A percentile compares a stretch with the other conserved stretches of the same genome.
These are phyloP conservation scores for Stenopsyche tienmushanensis DNA, from an alignment of 1,140 invertebrate species.

Conservation along the genomic window DNA sequence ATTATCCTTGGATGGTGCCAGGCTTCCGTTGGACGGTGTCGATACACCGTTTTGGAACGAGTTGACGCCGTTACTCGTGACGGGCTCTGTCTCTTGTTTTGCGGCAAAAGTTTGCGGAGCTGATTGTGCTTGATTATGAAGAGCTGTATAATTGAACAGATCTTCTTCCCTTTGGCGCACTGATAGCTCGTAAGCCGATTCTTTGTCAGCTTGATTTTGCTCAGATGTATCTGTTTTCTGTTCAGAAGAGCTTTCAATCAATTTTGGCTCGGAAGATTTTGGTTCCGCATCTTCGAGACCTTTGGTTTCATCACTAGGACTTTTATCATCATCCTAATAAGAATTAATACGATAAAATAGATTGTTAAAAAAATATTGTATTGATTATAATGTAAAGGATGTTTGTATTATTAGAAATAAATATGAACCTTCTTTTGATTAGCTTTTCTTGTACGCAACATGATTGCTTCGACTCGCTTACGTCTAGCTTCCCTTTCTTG, in stretches of 20 bases:
- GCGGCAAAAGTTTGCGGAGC: conserved; percentile 9
- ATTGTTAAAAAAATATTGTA: neutral
- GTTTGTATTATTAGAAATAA: neutral
- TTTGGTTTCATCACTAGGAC: conserved; percentile 40
- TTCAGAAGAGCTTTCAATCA: conserved; percentile 2
- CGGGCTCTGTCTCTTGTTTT: conserved; percentile 12
- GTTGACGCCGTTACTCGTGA: conserved; percentile 24
- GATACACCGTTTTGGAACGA: conserved; percentile 35
- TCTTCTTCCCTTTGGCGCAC: conserved; percentile 37
- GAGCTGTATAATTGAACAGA: conserved; percentile 31
- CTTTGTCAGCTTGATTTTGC: conserved; percentile 18
- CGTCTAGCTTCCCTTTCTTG: conserved; percentile 75
- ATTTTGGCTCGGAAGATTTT: conserved; percentile 32
- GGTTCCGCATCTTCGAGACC: conserved; percentile 35
- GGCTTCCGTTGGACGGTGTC: conserved; percentile 29
- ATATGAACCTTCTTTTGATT: conserved; percentile 32
- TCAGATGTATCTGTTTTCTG: neutral
- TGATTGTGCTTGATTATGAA: conserved; percentile 26
- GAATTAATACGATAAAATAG: neutral
- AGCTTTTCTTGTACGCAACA: conserved; percentile 72
- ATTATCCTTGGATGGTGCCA: conserved; percentile 21
- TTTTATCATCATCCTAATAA: conserved; percentile 40
- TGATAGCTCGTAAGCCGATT: conserved; percentile 36
- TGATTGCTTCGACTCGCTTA: conserved; percentile 80
- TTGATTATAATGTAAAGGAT: conserved; percentile 13